Evolutionary conservation across 1,140 invertebrate species (phyloP).

Genomic region (Macrocentrus cingulum): DNA sequence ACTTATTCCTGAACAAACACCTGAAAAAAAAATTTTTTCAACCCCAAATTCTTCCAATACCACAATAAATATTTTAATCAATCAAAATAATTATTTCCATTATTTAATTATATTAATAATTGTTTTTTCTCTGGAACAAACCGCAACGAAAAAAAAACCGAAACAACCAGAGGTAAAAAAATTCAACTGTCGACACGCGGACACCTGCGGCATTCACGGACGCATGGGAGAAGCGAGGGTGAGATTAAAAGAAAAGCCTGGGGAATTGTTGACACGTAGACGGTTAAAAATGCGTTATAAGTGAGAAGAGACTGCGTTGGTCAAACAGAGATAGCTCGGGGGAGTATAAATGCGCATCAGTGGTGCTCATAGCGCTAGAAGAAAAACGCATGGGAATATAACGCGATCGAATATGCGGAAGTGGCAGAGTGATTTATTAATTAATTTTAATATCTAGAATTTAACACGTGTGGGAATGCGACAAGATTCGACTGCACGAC

Average conservation of each 20-base stretch:
- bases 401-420: not conserved
- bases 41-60: too few relatives aligned
- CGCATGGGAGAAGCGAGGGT: slow-evolving; percentile 18
- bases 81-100: too few relatives aligned
- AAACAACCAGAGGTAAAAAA: too few relatives aligned
- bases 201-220: too few relatives aligned
- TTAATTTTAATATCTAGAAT: not conserved
- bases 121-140: too few relatives aligned
- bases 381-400: too few relatives aligned
- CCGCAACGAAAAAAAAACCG: too few relatives aligned
- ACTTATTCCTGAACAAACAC: too few relatives aligned
- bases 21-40: too few relatives aligned
- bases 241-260: slow-evolving; percentile 12
- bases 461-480: not conserved
- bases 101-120: too few relatives aligned
- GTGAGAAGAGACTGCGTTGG: slow-evolving; percentile 39
- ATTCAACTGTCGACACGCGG: too few relatives aligned
- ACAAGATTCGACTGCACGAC: not conserved
- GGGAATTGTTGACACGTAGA: slow-evolving; percentile 27
- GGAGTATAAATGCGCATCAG: slow-evolving; percentile 22
- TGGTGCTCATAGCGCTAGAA: slow-evolving; percentile 41
- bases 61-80: too few relatives aligned
- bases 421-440: not conserved
- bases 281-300: slow-evolving; percentile 23
- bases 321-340: slow-evolving; percentile 36